Evolutionary conservation across 2,797 vertebrate species (phyloP).

Genomic region (Sebastolobus alascanus): DNA sequence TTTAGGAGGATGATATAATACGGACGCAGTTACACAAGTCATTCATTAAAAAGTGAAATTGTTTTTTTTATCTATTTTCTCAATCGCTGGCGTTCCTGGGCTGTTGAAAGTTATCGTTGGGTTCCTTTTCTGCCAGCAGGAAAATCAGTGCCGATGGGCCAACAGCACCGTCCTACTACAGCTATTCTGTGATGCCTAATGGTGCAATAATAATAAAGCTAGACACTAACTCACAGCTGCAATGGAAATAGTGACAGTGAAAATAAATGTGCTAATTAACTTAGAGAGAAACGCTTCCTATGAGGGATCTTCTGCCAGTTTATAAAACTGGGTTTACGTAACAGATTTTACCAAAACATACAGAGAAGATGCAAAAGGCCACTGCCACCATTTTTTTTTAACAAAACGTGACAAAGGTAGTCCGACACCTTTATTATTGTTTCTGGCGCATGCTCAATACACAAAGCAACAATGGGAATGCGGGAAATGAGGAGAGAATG

Average conservation of each 20-base stretch:
- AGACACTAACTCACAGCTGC: constrained; percentile 21
- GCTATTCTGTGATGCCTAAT: constrained; percentile 22
- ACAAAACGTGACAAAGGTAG: too few relatives aligned
- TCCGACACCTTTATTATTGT: too few relatives aligned
- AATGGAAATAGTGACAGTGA: constrained; percentile 45
- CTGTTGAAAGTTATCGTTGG: constrained; percentile 43
- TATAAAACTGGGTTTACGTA: constrained; percentile 40
- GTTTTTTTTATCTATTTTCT: constrained; percentile 40
- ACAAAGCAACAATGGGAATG: too few relatives aligned
- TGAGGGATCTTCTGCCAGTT: constrained; percentile 17
- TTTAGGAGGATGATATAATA: constrained; percentile 28
- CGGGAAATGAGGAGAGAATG: too few relatives aligned
- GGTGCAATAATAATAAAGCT: constrained; percentile 33
- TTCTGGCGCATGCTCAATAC: too few relatives aligned
- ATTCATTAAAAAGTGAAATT: constrained; percentile 38
- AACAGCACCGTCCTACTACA: constrained; percentile 7
- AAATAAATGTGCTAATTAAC: constrained; percentile 24
- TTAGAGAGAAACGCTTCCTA: constrained; percentile 21
- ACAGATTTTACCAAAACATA: constrained; percentile 32
- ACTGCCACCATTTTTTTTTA: too few relatives aligned
- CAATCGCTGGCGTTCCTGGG: constrained; percentile 14
- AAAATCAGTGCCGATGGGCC: constrained; percentile 15
- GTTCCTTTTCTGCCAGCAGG: constrained; percentile 25
- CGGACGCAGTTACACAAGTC: constrained; percentile 26
- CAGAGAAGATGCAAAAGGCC: not conserved